Conservation (phyloP, 2,888 invertebrate species). For the Ariolimax columbianus region DNA sequence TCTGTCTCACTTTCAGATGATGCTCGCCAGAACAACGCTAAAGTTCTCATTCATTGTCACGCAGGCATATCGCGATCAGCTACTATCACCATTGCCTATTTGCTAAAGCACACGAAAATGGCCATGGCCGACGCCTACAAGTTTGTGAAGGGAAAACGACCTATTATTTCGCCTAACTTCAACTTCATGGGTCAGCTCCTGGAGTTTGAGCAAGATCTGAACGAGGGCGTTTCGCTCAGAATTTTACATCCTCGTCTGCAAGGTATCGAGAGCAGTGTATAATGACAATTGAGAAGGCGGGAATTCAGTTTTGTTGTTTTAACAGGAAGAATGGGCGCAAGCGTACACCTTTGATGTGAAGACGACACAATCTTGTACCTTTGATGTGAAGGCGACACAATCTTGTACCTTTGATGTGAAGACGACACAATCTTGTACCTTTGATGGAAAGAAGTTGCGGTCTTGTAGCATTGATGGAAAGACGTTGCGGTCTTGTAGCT, state of each 20-base stretch:
- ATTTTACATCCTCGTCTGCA: conserved; percentile 60
- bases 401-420: background rate
- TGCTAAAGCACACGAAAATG: conserved; percentile 90
- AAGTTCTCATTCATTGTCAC: conserved; percentile 95
- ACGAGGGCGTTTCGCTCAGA: conserved; percentile 62
- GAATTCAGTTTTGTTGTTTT: no score
- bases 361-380: background rate
- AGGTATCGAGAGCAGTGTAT: conserved; percentile 58
- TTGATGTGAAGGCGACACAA: background rate
- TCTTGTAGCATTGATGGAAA: background rate
- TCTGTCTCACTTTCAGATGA: conserved; percentile 82
- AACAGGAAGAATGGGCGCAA: background rate
- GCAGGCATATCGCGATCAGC: conserved; percentile 96
- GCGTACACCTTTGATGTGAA: background rate
- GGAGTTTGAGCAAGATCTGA: conserved; percentile 85
- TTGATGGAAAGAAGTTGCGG: background rate
- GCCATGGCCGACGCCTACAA: conserved; percentile 92
- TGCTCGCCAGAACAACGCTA: conserved; percentile 84
- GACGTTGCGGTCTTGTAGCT: background rate
- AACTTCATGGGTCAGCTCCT: conserved; percentile 95
- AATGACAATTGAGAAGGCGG: no score
- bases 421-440: background rate
- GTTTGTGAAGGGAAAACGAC: conserved; percentile 89
- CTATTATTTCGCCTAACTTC: conserved; percentile 95
- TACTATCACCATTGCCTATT: conserved; percentile 95